Evolutionary conservation across 2,113 vertebrate genomes (phyloP).

Genomic region (Pollimyrus isidori): DNA sequence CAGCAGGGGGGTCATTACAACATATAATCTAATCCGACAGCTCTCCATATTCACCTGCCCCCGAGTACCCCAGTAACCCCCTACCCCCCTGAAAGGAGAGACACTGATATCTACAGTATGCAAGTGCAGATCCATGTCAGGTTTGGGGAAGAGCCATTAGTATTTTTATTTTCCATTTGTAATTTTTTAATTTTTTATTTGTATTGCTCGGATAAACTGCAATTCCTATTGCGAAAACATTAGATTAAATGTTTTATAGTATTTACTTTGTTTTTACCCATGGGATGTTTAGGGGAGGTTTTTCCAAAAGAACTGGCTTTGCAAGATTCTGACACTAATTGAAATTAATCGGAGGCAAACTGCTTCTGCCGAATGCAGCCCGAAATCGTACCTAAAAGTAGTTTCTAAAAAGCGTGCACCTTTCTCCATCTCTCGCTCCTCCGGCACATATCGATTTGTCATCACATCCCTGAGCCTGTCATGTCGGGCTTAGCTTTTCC

Average conservation of each 20-base stretch:
- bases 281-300: background rate
- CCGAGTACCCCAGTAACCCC: background rate
- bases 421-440: background rate
- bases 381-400: background rate
- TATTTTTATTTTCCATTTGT: background rate
- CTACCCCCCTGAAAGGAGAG: background rate
- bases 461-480: background rate
- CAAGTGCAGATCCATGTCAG: background rate
- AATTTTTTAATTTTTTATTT: background rate
- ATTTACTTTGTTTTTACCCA: background rate
- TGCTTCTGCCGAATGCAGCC: background rate
- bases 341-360: background rate
- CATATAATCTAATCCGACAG: background rate
- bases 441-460: constrained; percentile 1
- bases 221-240: background rate
- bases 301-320: background rate
- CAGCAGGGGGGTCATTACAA: background rate
- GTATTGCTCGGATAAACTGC: background rate
- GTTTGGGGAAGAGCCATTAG: background rate
- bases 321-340: background rate
- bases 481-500: background rate
- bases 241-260: background rate
- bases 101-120: background rate
- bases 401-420: background rate
- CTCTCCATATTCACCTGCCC: background rate